Percentiles rank a stretch among this genome's conserved stretches.
These are phyloP conservation scores for Peromyscus melanophrys DNA, from an alignment of 2,797 vertebrate species.

Conservation along the genomic window DNA sequence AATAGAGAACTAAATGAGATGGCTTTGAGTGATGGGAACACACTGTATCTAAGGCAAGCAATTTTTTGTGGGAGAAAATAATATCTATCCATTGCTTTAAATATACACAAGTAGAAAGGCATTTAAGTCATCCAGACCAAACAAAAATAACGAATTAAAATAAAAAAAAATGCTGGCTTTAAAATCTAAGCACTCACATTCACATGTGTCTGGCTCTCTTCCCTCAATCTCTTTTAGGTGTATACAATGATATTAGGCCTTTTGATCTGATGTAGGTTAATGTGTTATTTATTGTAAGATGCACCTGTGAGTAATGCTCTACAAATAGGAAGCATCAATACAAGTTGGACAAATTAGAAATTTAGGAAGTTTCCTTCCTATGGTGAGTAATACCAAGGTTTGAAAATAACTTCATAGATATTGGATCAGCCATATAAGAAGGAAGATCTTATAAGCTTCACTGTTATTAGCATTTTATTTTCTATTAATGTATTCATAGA, in stretches of 20 bases:
- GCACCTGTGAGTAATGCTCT: background rate
- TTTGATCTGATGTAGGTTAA: background rate
- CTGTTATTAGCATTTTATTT: background rate
- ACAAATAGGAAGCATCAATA: background rate
- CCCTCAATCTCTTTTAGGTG: background rate
- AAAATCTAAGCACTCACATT: background rate
- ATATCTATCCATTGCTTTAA: background rate
- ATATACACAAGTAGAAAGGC: background rate
- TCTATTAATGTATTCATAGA: background rate
- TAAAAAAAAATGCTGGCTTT: background rate
- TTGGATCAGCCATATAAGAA: background rate
- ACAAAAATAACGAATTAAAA: constrained; percentile 53
- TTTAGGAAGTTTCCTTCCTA: background rate
- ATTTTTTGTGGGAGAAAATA: constrained; percentile 19
- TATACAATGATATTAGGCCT: background rate
- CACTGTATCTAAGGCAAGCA: background rate
- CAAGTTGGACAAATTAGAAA: background rate
- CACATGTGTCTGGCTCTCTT: background rate
- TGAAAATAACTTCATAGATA: background rate
- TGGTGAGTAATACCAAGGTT: background rate
- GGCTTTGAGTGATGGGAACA: background rate
- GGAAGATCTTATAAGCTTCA: background rate
- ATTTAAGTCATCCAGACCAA: background rate
- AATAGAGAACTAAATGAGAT: constrained; percentile 8
- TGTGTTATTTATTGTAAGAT: background rate